These are phyloP conservation scores for Trichomalopsis sarcophagae DNA, from an alignment of 1,140 invertebrate species.

Conservation along the genomic window DNA sequence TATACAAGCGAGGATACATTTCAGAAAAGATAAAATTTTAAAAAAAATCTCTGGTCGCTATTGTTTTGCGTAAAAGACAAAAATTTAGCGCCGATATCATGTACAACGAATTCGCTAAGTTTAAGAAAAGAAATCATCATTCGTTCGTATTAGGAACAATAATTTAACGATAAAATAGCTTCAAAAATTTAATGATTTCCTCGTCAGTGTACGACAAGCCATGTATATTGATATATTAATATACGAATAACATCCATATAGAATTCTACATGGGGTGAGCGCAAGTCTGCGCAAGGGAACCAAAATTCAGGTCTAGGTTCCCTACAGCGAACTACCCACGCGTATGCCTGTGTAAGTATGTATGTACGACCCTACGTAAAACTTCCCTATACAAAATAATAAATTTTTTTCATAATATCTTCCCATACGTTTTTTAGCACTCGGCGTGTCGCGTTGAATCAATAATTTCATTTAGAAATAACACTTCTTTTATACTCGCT, in stretches of 20 bases:
- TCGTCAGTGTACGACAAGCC: constrained; percentile 2
- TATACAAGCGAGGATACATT: constrained; percentile 28
- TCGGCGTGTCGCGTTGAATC: not conserved
- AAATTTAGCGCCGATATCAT: not conserved
- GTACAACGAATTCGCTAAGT: not conserved
- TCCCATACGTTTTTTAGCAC: not conserved
- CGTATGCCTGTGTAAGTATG: not conserved
- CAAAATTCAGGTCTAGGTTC: constrained; percentile 21
- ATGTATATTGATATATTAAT: constrained; percentile 27
- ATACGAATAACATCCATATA: constrained; percentile 7
- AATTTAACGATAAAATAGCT: constrained; percentile 2
- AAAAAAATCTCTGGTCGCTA: not conserved
- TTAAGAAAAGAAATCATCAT: not conserved
- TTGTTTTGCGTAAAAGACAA: not conserved
- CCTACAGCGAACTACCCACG: not conserved
- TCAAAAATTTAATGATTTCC: constrained; percentile 19
- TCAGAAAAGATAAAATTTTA: constrained; percentile 13
- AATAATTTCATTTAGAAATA: constrained; percentile 31
- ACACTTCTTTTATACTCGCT: constrained; percentile 22
- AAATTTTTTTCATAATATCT: constrained; percentile 23
- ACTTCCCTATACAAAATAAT: constrained; percentile 22
- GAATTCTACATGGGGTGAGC: not conserved
- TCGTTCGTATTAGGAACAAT: not conserved
- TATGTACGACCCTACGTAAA: constrained; percentile 15
- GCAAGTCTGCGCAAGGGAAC: constrained; percentile 12